Conservation (phyloP, 2,113 vertebrate species). For the Paramisgurnus dabryanus region DNA sequence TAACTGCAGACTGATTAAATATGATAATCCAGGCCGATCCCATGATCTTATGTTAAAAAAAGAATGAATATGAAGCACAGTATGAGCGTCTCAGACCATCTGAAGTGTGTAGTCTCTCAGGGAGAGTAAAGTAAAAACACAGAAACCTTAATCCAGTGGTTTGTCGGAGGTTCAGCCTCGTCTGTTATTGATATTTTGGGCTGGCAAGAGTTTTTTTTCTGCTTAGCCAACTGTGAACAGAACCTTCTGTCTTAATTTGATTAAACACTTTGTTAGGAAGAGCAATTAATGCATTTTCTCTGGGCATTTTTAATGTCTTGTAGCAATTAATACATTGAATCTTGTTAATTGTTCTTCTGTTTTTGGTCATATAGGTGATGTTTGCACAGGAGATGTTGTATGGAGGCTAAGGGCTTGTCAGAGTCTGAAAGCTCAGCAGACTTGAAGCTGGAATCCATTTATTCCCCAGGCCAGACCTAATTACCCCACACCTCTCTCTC, state of each 20-base stretch:
- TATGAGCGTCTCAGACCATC: no score
- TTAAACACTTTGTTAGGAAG: slow-evolving; percentile 83
- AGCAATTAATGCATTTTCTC: slow-evolving; percentile 90
- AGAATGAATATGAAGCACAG: no score
- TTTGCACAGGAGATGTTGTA: slow-evolving; percentile 69
- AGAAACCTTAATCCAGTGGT: slow-evolving; percentile 38
- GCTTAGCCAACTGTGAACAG: slow-evolving; percentile 57
- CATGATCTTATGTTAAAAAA: no score
- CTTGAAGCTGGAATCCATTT: slow-evolving; percentile 80
- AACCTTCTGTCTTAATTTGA: slow-evolving; percentile 77
- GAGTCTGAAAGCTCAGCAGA: slow-evolving; percentile 77
- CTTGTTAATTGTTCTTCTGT: slow-evolving; percentile 88
- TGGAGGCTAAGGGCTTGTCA: slow-evolving; percentile 71
- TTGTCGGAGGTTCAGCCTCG: slow-evolving; percentile 43
- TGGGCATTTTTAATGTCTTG: slow-evolving; percentile 84
- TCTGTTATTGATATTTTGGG: slow-evolving; percentile 53
- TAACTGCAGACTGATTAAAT: no score
- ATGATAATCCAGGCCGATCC: no score
- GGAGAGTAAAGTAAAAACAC: slow-evolving; percentile 3
- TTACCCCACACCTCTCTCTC: slow-evolving; percentile 78
- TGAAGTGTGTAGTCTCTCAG: no score
- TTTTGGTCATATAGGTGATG: slow-evolving; percentile 73
- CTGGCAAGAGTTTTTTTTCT: slow-evolving; percentile 39
- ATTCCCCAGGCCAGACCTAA: slow-evolving; percentile 84
- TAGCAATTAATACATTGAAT: slow-evolving; percentile 85